Evolutionary conservation across 2,113 vertebrate genomes (phyloP).

Genomic region (Perccottus glenii): DNA sequence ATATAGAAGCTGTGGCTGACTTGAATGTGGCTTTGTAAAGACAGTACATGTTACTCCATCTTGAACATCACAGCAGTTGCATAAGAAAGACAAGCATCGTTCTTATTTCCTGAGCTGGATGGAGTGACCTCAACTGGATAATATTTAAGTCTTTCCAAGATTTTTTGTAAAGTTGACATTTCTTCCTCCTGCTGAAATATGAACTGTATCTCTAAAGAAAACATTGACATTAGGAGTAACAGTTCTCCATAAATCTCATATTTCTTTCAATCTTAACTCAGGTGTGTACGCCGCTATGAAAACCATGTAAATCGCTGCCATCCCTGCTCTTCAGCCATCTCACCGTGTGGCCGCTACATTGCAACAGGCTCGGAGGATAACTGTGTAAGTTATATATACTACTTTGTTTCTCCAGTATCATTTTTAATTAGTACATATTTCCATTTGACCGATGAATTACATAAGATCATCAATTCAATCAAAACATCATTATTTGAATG

Average conservation of each 20-base stretch:
- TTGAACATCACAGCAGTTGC: conserved; percentile 45
- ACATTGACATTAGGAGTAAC: conserved; percentile 5
- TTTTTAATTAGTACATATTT: too few species aligned
- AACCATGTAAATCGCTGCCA: conserved; percentile 80
- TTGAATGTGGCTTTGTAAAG: conserved; percentile 56
- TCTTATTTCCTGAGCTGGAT: conserved; percentile 39
- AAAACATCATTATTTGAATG: conserved; percentile 2
- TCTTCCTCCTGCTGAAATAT: conserved; percentile 6
- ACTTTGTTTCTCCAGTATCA: background rate
- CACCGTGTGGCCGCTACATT: conserved; percentile 86
- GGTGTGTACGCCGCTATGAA: conserved; percentile 86
- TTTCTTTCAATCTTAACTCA: conserved; percentile 38
- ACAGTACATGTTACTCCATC: conserved; percentile 65
- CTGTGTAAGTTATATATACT: conserved; percentile 72
- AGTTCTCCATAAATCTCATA: conserved; percentile 7
- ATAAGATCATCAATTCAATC: too few species aligned
- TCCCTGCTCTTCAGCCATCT: conserved; percentile 82
- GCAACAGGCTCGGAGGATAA: conserved; percentile 89
- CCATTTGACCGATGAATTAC: too few species aligned
- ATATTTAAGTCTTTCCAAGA: conserved; percentile 15
- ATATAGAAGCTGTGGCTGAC: conserved; percentile 22
- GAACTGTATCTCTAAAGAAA: conserved; percentile 2
- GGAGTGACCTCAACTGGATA: conserved; percentile 10
- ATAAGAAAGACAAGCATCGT: conserved; percentile 48
- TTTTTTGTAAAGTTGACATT: conserved; percentile 5